phyloP scores from a whole-genome alignment of 1,140 invertebrate genomes.

The Ostrea edulis region DNA sequence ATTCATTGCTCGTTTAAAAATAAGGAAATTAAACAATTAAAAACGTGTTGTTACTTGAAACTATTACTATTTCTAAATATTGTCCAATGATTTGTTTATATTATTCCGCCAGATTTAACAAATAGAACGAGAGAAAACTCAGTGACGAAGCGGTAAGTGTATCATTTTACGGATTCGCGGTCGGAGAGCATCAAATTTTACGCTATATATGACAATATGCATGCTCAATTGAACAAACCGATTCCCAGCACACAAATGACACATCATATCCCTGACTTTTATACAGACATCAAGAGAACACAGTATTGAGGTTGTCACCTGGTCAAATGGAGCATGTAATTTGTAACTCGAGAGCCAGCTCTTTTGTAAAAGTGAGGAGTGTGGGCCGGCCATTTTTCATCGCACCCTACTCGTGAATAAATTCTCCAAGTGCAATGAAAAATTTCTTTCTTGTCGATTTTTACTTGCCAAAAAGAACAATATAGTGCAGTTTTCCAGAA shows the following conservation, averaged over 20 bases:
- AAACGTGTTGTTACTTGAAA: no score
- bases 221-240: slow-evolving; percentile 12
- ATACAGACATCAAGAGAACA: background rate
- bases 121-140: background rate
- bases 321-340: slow-evolving; percentile 29
- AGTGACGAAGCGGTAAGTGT: background rate
- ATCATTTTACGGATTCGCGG: background rate
- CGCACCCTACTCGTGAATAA: slow-evolving; percentile 13
- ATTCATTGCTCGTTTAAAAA: no score
- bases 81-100: no score
- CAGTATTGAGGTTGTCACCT: background rate
- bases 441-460: slow-evolving; percentile 20
- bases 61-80: no score
- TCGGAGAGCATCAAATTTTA: slow-evolving; percentile 32
- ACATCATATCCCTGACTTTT: background rate
- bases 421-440: slow-evolving; percentile 31
- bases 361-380: slow-evolving; percentile 19
- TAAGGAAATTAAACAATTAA: no score
- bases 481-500: slow-evolving; percentile 32
- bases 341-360: slow-evolving; percentile 8
- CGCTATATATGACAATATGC: slow-evolving; percentile 14
- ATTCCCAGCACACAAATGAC: slow-evolving; percentile 5
- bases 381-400: background rate
- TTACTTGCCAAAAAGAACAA: slow-evolving; percentile 35
- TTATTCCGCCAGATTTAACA: background rate